phyloP scores from a whole-genome alignment of 2,797 vertebrate genomes.

The Lophius americanus region DNA sequence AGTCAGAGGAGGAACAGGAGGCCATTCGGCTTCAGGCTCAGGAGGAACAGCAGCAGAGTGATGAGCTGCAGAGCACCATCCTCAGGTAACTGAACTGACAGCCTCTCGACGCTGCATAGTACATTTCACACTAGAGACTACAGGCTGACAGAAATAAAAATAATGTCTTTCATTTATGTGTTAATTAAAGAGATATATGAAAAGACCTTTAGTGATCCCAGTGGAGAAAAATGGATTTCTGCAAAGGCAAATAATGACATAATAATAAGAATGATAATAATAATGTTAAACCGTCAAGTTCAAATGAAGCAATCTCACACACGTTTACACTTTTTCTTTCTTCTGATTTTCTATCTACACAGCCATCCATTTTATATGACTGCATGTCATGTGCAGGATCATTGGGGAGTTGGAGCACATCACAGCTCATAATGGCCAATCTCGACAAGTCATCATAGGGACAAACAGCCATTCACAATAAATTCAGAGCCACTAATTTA shows the following conservation, averaged over 20 bases:
- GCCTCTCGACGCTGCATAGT: not conserved
- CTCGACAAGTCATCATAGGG: too few relatives aligned
- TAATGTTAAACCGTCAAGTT: too few relatives aligned
- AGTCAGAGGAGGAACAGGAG: slow-evolving; percentile 89
- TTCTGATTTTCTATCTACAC: too few relatives aligned
- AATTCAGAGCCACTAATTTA: too few relatives aligned
- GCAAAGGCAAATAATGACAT: not conserved
- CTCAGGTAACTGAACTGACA: slow-evolving; percentile 83
- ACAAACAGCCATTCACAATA: too few relatives aligned
- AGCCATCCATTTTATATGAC: too few relatives aligned
- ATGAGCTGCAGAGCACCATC: slow-evolving; percentile 86
- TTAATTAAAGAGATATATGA: not conserved
- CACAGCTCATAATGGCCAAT: too few relatives aligned
- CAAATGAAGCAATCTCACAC: too few relatives aligned
- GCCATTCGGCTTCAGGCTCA: slow-evolving; percentile 87
- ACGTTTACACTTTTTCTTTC: too few relatives aligned
- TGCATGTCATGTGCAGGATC: too few relatives aligned
- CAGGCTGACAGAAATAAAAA: not conserved
- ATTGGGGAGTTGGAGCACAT: too few relatives aligned
- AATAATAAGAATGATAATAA: not conserved
- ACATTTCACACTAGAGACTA: slow-evolving; percentile 7
- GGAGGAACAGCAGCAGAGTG: slow-evolving; percentile 85
- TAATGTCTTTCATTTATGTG: not conserved
- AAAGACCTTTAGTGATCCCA: not conserved
- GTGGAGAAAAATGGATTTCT: not conserved